These are phyloP conservation scores for Drosophila monieri DNA, from an alignment of 2,888 invertebrate species.

Conservation along the genomic window DNA sequence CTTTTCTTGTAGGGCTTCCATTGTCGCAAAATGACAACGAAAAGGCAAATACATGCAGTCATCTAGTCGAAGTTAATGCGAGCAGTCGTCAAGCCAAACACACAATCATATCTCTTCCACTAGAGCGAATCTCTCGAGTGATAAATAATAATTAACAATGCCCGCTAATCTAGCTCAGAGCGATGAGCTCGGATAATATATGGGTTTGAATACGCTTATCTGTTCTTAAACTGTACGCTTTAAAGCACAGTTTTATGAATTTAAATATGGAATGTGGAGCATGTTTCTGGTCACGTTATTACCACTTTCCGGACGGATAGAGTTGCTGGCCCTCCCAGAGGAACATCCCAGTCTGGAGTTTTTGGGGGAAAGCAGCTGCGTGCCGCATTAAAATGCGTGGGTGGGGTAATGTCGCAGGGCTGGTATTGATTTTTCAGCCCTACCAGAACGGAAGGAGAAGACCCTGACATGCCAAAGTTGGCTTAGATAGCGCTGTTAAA, in stretches of 20 bases:
- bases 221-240: not conserved
- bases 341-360: not conserved
- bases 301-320: slow-evolving; percentile 31
- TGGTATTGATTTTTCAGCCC: slow-evolving; percentile 57
- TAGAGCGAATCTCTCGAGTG: slow-evolving; percentile 7
- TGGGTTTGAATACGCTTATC: slow-evolving; percentile 1
- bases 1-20: slow-evolving; percentile 36
- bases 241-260: slow-evolving; percentile 4
- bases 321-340: not conserved
- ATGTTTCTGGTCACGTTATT: slow-evolving; percentile 22
- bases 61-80: slow-evolving; percentile 25
- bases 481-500: slow-evolving; percentile 57
- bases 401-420: slow-evolving; percentile 23
- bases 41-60: slow-evolving; percentile 13
- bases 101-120: slow-evolving; percentile 19
- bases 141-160: slow-evolving; percentile 38
- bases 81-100: slow-evolving; percentile 10
- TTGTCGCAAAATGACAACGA: slow-evolving; percentile 1
- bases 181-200: slow-evolving; percentile 4
- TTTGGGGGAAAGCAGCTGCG: slow-evolving; percentile 34
- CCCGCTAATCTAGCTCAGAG: slow-evolving; percentile 14
- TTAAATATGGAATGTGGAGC: slow-evolving; percentile 18
- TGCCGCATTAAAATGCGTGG: slow-evolving; percentile 37
- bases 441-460: slow-evolving; percentile 13
- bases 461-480: slow-evolving; percentile 58